These are phyloP conservation scores for Mixornis gularis DNA, from an alignment of 2,113 vertebrate genomes.

Conservation along the genomic window DNA sequence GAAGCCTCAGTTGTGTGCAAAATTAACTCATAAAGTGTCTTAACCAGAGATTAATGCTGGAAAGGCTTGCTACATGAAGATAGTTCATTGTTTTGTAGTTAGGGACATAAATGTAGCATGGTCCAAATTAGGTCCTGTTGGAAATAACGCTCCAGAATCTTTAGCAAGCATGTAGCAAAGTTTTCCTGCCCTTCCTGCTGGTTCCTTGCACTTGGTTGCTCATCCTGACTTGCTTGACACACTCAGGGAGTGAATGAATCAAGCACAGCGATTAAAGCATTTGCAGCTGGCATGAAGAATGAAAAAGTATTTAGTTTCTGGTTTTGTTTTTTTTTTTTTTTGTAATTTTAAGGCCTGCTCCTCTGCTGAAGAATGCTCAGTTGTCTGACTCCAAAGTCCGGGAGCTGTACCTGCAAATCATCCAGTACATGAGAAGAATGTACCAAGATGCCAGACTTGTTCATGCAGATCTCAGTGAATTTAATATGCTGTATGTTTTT, in stretches of 20 bases:
- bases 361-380: slow-evolving; percentile 86
- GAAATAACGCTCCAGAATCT: not conserved
- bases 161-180: not conserved
- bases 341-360: slow-evolving; percentile 80
- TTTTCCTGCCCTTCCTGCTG: not conserved
- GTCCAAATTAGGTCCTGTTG: fast-evolving
- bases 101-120: not conserved
- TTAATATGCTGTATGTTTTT: slow-evolving; percentile 87
- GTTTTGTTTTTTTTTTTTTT: not conserved
- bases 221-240: not conserved
- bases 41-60: not conserved
- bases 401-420: slow-evolving; percentile 87
- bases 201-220: not conserved
- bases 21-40: not conserved
- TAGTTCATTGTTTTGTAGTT: not conserved
- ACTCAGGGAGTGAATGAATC: not conserved
- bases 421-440: slow-evolving; percentile 92
- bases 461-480: slow-evolving; percentile 97
- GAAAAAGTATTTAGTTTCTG: not conserved
- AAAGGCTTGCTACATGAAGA: not conserved
- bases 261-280: not conserved
- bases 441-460: slow-evolving; percentile 92
- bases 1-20: not conserved
- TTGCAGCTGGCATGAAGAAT: not conserved
- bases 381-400: slow-evolving; percentile 88